Base-by-base conservation (phyloP, 2,113 vertebrate genomes). In the Sebastes schlegelii region DNA sequence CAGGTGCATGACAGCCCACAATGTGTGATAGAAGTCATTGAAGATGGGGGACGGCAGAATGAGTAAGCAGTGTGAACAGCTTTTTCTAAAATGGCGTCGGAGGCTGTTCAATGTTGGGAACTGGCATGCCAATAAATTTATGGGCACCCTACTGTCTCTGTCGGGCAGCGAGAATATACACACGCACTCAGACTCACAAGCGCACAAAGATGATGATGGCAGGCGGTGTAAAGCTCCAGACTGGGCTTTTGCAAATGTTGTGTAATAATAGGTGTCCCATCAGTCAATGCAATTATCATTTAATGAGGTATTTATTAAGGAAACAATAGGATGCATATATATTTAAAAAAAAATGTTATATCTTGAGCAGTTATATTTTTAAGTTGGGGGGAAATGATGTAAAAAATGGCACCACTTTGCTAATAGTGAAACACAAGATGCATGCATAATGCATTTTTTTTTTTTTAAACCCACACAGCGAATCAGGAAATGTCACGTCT, bases 61-160 rank as follows among this genome's bases (percentile, higher is more conserved):
- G 93, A 95, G 93, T 95, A 95, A 93, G 94, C 95, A 92, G 93
- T 94, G 94, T 93, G 95, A 95, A 94, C 94, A 94, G 94, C 93
- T 93, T 93, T 34, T 86, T 96, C 94, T 96, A 96, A 97, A 96
- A 98, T 97, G 97, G 96, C 96, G 96, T 95, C 96, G 81, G 78
- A 93, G 91, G 92, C 94, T 95, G 92, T 90, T 93, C 90, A 92
- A 90, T 91, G 93, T 95, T 88, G 91, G 77, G 88, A 88, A 89
- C 87, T 82, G 89, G 88, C 90, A 87, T 87, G 84, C 80, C 84
- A 88, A 89, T 90, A 91, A 79, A 90, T 91, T 79, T 86, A 75
- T 92, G 83, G 85, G 74, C 85, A 85, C 82, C 79, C 75, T 43
- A 34, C 76, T 81, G 82, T 85, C 72, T 79, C 46, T 60, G n/a